Conservation (phyloP, 2,888 invertebrate genomes). For the Patella ulyssiponensis region DNA sequence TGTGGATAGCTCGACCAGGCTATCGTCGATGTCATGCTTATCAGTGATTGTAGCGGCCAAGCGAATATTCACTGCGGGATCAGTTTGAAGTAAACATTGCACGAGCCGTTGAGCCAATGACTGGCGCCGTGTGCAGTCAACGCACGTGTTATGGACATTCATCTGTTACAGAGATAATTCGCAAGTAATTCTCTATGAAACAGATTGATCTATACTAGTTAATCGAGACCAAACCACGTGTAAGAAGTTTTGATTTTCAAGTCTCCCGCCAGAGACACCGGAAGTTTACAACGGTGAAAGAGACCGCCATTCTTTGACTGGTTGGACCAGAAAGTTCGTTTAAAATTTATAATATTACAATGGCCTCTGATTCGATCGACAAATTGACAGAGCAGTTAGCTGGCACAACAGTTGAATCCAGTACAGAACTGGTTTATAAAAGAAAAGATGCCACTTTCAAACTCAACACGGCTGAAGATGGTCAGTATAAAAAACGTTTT, state of each 20-base stretch:
- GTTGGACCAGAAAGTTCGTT: constrained; percentile 15
- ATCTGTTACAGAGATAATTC: too few species aligned
- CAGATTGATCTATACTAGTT: neutral
- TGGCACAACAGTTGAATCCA: constrained; percentile 57
- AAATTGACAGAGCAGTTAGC: constrained; percentile 61
- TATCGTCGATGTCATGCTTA: too few species aligned
- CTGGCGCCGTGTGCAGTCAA: too few species aligned
- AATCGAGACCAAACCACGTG: neutral
- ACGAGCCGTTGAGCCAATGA: too few species aligned
- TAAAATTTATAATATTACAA: constrained; percentile 20
- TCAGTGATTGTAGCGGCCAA: too few species aligned
- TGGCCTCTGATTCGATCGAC: constrained; percentile 47
- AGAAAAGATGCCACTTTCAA: constrained; percentile 80
- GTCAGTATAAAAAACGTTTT: constrained; percentile 74
- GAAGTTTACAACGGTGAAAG: constrained; percentile 22
- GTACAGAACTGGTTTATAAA: constrained; percentile 82
- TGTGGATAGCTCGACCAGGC: too few species aligned
- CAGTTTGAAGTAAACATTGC: too few species aligned
- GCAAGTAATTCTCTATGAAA: too few species aligned
- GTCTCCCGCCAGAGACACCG: neutral
- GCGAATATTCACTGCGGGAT: too few species aligned
- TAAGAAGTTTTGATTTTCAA: neutral
- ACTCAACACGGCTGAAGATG: constrained; percentile 84
- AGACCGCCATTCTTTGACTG: constrained; percentile 17
- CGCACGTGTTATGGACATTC: too few species aligned